phyloP scores from a whole-genome alignment of 1,140 invertebrate genomes.

The Drosophila bipectinata region DNA sequence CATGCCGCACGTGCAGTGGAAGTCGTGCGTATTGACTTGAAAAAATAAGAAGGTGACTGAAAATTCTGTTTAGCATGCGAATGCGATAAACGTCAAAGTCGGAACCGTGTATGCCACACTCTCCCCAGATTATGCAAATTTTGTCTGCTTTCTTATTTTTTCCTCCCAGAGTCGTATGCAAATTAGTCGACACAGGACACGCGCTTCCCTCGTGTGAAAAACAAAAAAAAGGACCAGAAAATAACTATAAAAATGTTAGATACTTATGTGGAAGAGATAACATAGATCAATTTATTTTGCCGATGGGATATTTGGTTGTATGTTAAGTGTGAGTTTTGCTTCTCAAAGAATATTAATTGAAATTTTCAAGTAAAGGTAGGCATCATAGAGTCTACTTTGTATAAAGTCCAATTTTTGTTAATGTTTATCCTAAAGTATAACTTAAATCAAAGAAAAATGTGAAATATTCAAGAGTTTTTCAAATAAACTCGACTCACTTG shows the following conservation, averaged over 20 bases:
- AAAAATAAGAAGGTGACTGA: conserved; percentile 27
- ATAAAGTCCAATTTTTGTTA: too few relatives aligned
- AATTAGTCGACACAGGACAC: conserved; percentile 44
- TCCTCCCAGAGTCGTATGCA: conserved; percentile 40
- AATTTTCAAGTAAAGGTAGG: too few relatives aligned
- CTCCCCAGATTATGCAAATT: conserved; percentile 62
- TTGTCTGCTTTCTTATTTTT: conserved; percentile 13
- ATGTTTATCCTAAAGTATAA: too few relatives aligned
- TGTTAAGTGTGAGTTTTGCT: neutral
- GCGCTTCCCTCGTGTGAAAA: conserved; percentile 34
- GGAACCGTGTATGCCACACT: conserved; percentile 14
- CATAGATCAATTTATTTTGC: conserved; percentile 24
- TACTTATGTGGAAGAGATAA: conserved; percentile 7
- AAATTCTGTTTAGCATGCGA: conserved; percentile 49
- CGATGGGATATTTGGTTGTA: neutral
- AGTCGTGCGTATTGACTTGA: conserved; percentile 32
- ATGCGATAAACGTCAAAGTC: conserved; percentile 42
- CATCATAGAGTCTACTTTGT: too few relatives aligned
- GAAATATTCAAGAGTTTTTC: conserved; percentile 5
- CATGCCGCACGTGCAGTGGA: conserved; percentile 34
- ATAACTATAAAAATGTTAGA: conserved; percentile 7
- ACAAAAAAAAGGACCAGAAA: neutral
- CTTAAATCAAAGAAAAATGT: conserved; percentile 1
- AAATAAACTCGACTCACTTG: conserved; percentile 20
- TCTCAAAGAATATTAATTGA: too few relatives aligned